These are phyloP conservation scores for Eonycteris spelaea DNA, from an alignment of 2,113 vertebrate genomes.

Conservation along the genomic window DNA sequence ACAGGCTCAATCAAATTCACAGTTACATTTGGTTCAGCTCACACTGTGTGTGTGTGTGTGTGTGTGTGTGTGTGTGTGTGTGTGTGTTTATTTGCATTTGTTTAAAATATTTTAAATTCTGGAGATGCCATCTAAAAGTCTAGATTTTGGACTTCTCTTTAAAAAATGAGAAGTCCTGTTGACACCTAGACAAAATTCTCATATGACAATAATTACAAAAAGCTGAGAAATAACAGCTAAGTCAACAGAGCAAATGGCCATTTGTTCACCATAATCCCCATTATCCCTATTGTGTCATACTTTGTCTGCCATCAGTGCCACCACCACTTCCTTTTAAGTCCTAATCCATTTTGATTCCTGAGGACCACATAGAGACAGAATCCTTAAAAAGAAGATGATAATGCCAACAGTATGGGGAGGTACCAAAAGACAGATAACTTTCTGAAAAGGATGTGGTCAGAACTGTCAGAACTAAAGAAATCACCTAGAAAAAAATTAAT, in stretches of 20 bases:
- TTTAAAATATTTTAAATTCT: conserved; percentile 37
- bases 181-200: neutral
- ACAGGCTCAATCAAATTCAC: neutral
- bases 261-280: neutral
- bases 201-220: neutral
- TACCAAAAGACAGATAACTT: neutral
- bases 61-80: too few relatives aligned
- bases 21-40: neutral
- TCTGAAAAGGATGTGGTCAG: neutral
- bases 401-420: neutral
- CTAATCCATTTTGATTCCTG: neutral
- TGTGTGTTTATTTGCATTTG: neutral
- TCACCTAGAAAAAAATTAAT: neutral
- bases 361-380: neutral
- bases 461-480: neutral
- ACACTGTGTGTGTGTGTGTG: too few relatives aligned
- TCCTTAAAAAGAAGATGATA: neutral
- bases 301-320: neutral
- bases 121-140: neutral
- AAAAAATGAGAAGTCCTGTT: neutral
- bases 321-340: neutral
- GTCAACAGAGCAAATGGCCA: neutral
- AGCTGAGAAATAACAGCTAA: neutral
- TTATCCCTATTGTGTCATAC: accelerated
- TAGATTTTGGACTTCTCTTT: neutral